Evolutionary conservation across 2,113 vertebrate species (phyloP).

Genomic region (Tautogolabrus adspersus): DNA sequence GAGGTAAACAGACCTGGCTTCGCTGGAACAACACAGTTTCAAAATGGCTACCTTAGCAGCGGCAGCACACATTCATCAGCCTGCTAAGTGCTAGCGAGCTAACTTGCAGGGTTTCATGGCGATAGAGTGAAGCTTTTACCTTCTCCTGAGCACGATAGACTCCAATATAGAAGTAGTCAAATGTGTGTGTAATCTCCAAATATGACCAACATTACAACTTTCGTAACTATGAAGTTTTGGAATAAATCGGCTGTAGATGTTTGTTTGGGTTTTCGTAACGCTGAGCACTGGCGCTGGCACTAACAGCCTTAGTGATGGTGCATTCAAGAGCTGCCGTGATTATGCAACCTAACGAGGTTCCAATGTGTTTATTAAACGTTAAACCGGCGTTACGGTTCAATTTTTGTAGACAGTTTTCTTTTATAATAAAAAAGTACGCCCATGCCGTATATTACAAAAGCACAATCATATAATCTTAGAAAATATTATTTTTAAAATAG

Average conservation of each 20-base stretch:
- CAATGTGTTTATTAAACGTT: background rate
- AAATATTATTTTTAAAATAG: background rate
- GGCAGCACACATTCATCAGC: constrained; percentile 81
- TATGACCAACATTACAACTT: constrained; percentile 1
- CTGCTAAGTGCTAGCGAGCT: constrained; percentile 76
- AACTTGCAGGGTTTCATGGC: constrained; percentile 71
- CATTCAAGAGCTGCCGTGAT: constrained; percentile 60
- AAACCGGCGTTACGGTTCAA: rapidly evolving
- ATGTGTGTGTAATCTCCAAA: background rate
- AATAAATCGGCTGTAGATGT: constrained; percentile 52
- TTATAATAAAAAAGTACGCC: background rate
- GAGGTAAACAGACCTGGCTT: constrained; percentile 80
- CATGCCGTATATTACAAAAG: no score
- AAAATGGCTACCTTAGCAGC: constrained; percentile 86
- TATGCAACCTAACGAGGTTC: constrained; percentile 56
- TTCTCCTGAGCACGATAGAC: constrained; percentile 19
- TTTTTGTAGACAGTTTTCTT: rapidly evolving
- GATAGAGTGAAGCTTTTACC: constrained; percentile 28
- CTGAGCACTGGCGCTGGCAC: constrained; percentile 76
- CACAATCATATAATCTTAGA: no score
- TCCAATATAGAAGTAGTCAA: background rate
- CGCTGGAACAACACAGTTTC: constrained; percentile 83
- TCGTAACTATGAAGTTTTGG: constrained; percentile 14
- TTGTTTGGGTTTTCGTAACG: constrained; percentile 83
- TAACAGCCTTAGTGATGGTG: constrained; percentile 58